Evolutionary conservation across 2,888 invertebrate genomes (phyloP).

Genomic region (Hirtodrosophila alboralis): DNA sequence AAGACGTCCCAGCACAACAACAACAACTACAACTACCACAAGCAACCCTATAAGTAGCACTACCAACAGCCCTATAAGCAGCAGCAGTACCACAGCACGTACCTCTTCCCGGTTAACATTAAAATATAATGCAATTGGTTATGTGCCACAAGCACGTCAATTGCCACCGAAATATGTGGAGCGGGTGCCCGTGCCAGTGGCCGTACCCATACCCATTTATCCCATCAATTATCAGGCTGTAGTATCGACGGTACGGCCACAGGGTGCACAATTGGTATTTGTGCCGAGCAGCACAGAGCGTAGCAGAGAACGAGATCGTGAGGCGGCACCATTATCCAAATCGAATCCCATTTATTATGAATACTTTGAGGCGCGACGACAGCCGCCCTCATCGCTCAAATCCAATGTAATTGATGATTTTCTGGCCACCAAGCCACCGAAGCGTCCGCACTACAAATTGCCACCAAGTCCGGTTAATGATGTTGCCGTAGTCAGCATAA

Average conservation of each 20-base stretch:
- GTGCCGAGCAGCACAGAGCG: conserved; percentile 69
- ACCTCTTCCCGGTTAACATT: conserved; percentile 59
- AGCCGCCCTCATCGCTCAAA: conserved; percentile 64
- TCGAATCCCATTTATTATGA: conserved; percentile 84
- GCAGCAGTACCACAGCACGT: conserved; percentile 48
- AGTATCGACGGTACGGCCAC: conserved; percentile 62
- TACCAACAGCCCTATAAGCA: conserved; percentile 77
- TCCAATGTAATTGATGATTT: conserved; percentile 75
- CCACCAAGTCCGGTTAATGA: conserved; percentile 68
- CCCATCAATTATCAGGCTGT: conserved; percentile 71
- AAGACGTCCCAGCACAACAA: conserved; percentile 77
- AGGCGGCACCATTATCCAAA: conserved; percentile 71
- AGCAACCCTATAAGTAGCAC: conserved; percentile 72
- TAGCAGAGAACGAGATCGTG: conserved; percentile 24
- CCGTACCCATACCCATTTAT: conserved; percentile 79
- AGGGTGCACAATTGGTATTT: conserved; percentile 60
- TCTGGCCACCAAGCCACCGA: conserved; percentile 63
- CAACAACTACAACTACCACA: conserved; percentile 78
- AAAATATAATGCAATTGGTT: conserved; percentile 67
- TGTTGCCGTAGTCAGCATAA: conserved; percentile 82
- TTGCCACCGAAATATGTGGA: conserved; percentile 52
- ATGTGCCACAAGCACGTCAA: conserved; percentile 83
- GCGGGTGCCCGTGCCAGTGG: conserved; percentile 79
- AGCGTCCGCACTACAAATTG: conserved; percentile 71
- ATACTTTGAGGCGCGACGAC: conserved; percentile 84